Evolutionary conservation across 2,888 invertebrate species (phyloP), one percentile per base, ranked within the genome.

Genomic region (Elysia crispata): DNA sequence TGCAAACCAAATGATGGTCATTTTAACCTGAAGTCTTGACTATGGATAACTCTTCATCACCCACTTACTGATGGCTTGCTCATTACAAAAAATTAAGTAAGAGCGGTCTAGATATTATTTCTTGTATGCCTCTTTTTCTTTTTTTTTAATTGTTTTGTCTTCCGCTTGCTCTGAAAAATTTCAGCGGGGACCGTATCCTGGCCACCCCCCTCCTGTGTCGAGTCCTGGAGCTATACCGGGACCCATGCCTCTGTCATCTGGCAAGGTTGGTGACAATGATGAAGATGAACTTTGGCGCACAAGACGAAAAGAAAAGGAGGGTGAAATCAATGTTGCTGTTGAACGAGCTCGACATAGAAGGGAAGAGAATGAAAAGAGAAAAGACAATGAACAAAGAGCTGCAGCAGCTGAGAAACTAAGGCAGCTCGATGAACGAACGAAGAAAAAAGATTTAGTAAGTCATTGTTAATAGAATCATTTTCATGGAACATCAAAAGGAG

Each of bases 261-360:
- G 79, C 18, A 75, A 77, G 30, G 66, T 75, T 28, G 87, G 87
- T 31, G 88, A 90, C 57, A 41, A 41, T 41, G 94, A 94, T 84
- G 95, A 94, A 69, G 95, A 95, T 82, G 94, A 95, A 87, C 91
- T 95, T 79, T 95, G 95, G 95, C 94, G 94, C n/a, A 95, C 95
- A 89, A 93, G 95, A 80, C 94, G 96, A 75, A 94, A 94, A 80
- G 94, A 95, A 83, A 95, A 95, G 86, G 85, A 86, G 50, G 88
- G 89, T 64, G 90, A 90, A 82, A 86, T 89, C 62, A 86, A 86
- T 50, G 94, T 95, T 79, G 96, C 95, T 0, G 95, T 96, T 23
- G 96, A 96, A 86, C 94, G 97, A 41, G 97, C 97, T 0, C 95
- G 90, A 50, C 96, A 95, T 89, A 94, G 96, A 41, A 96, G 97